Conservation (phyloP, 2,113 vertebrate genomes). For the Pelobates fuscus region DNA sequence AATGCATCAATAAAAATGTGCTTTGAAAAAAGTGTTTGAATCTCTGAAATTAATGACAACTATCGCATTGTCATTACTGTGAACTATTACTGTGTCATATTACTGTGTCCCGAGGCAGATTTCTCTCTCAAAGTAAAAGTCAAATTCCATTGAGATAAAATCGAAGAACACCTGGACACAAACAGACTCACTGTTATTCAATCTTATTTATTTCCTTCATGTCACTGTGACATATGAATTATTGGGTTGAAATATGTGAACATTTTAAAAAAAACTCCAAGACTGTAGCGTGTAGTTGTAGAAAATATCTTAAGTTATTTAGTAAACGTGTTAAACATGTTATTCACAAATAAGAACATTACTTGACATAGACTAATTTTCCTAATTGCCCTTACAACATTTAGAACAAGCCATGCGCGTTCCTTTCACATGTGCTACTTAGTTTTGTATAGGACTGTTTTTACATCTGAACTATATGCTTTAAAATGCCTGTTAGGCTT, state of each 20-base stretch:
- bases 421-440: too few relatives aligned
- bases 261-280: background rate
- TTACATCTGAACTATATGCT: too few relatives aligned
- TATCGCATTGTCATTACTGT: background rate
- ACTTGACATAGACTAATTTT: too few relatives aligned
- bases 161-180: constrained; percentile 19
- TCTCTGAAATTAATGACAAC: constrained; percentile 34
- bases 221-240: constrained; percentile 15
- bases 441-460: too few relatives aligned
- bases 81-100: constrained; percentile 23
- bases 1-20: too few relatives aligned
- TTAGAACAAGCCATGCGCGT: too few relatives aligned
- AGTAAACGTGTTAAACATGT: too few relatives aligned
- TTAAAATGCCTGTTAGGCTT: too few relatives aligned
- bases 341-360: too few relatives aligned
- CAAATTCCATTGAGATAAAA: constrained; percentile 44
- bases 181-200: constrained; percentile 10
- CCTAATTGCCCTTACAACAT: too few relatives aligned
- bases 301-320: too few relatives aligned
- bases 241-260: background rate
- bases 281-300: too few relatives aligned
- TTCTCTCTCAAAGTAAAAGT: constrained; percentile 31
- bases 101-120: constrained; percentile 41
- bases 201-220: constrained; percentile 45
- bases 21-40: background rate